Evolutionary conservation across 2,797 vertebrate species (phyloP).

Genomic region (Lutjanus argentimaculatus): DNA sequence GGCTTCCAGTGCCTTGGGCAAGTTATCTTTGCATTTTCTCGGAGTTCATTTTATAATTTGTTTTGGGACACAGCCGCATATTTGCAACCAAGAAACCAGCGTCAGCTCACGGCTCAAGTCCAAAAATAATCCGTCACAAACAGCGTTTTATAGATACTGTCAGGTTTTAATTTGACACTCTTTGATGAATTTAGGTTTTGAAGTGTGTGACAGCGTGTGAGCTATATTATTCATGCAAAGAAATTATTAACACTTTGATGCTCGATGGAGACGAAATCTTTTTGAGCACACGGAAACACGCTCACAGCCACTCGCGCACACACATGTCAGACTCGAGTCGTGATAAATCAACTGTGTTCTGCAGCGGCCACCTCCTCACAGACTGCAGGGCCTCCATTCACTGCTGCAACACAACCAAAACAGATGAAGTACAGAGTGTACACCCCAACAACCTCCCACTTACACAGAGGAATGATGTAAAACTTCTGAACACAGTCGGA

Average conservation of each 20-base stretch:
- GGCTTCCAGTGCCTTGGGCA: constrained; percentile 22
- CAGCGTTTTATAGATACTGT: constrained; percentile 38
- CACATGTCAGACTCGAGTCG: background rate
- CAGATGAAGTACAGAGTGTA: constrained; percentile 17
- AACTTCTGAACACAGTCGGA: background rate
- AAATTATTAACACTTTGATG: constrained; percentile 53
- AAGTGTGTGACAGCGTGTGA: constrained; percentile 40
- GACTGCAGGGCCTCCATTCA: constrained; percentile 30
- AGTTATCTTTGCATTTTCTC: constrained; percentile 31
- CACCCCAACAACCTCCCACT: constrained; percentile 18
- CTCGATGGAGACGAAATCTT: constrained; percentile 10
- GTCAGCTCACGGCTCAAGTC: constrained; percentile 15
- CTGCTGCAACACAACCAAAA: constrained; percentile 31
- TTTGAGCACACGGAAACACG: background rate
- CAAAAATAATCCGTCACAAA: constrained; percentile 56
- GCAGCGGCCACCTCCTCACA: constrained; percentile 47
- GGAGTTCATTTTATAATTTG: constrained; percentile 26
- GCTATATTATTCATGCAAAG: constrained; percentile 29
- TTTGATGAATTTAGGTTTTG: constrained; percentile 56
- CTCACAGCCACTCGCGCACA: background rate
- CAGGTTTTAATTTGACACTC: constrained; percentile 39
- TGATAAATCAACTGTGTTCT: constrained; percentile 48
- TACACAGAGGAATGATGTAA: constrained; percentile 12
- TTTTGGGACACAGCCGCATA: constrained; percentile 17
- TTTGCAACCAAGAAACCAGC: constrained; percentile 29